Base-by-base conservation (phyloP, 2,113 vertebrate species). In the Uria lomvia region DNA sequence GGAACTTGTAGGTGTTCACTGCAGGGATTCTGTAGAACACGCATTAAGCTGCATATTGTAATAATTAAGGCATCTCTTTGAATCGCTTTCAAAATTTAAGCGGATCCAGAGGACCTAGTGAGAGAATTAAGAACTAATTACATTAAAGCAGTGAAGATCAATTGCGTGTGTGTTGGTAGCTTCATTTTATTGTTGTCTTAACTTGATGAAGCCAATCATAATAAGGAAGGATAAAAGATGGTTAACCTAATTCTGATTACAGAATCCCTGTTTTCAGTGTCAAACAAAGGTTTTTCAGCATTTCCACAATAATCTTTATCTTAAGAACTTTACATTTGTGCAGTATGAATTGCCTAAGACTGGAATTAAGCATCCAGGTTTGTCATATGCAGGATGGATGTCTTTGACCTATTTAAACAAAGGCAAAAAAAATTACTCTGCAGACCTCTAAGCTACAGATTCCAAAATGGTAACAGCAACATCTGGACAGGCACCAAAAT, bases 61-160 rank as follows among this genome's bases (percentile, higher is more conserved):
- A 95, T 96, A 96, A 96, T 97, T 96, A 97, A 96, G 83, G 40
- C 47, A 88, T 92, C 81, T 89, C 74, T 98, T 97, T 97, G 87
- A 98, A 95, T 94, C 7, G 3, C 58, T 96, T 97, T 91, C 89
- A 98, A 96, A 97, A 96, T 76, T 94, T 96, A 96, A 97, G 68
- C 58, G 92, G 77, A 97, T 95, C 88, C 92, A 97, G 82, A 94
- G 77, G 81, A 92, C 72, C 58, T 73, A 78, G 45, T 94, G 63
- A 95, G 42, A 96, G 85, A 97, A 96, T 97, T 96, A 96, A 96
- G 81, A 91, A 86, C 60, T 96, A 97, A 97, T 96, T 97, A 94
- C 47, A 87, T 96, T 97, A 97, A 97, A 94, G 74, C 73, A 92
- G 38, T 52, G 38, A 96, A 96, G 96, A 98, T 96, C 83, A 95